Evolutionary conservation across 2,888 invertebrate species (phyloP).

Genomic region (Scaptomyza cyrtandrae): DNA sequence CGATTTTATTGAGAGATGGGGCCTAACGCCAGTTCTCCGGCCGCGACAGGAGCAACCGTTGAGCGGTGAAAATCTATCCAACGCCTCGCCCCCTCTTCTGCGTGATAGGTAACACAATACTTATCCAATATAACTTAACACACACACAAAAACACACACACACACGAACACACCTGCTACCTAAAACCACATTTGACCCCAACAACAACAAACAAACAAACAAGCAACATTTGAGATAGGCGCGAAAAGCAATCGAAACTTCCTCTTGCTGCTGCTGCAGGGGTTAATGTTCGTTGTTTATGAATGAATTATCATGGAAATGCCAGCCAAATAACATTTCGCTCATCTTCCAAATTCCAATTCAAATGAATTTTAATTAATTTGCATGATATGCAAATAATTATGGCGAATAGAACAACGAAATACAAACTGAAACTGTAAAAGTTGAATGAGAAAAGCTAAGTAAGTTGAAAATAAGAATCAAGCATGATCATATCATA

Average conservation of each 20-base stretch:
- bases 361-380: neutral
- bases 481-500: too few species aligned
- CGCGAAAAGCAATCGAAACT: neutral
- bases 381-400: neutral
- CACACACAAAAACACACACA: neutral
- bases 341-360: neutral
- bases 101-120: constrained; percentile 83
- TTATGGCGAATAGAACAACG: too few species aligned
- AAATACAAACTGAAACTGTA: too few species aligned
- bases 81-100: constrained; percentile 85
- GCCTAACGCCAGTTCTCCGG: constrained; percentile 98
- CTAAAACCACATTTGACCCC: neutral
- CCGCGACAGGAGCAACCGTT: constrained; percentile 97
- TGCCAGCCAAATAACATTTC: neutral
- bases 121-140: too few species aligned
- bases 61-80: constrained; percentile 85
- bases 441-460: too few species aligned
- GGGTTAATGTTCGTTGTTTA: neutral
- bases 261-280: neutral
- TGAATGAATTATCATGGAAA: neutral
- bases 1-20: constrained; percentile 99
- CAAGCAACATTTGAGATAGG: neutral
- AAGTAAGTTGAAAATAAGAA: too few species aligned
- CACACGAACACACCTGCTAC: neutral
- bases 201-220: neutral